Percentiles rank a stretch among this genome's conserved stretches.
phyloP scores from a whole-genome alignment of 2,888 invertebrate species.

The Erebia aethiops region DNA sequence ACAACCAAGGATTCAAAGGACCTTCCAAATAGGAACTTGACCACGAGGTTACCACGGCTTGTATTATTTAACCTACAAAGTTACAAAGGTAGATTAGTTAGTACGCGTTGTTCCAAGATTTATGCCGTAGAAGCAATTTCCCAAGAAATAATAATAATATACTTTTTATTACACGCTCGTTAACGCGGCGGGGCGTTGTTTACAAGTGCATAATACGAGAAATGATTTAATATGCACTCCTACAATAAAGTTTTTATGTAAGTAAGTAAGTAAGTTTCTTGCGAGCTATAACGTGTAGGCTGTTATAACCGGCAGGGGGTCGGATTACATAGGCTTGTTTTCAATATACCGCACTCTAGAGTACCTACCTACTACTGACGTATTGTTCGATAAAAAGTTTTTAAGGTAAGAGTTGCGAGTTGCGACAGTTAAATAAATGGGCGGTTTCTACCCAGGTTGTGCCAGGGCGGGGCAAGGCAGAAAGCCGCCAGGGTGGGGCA shows the following conservation, averaged over 20 bases:
- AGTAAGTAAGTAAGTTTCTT: constrained; percentile 32
- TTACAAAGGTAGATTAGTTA: background rate
- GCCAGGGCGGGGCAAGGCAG: background rate
- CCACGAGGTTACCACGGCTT: no score
- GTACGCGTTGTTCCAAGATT: background rate
- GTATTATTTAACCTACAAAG: background rate
- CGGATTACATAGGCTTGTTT: constrained; percentile 12
- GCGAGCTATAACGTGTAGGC: constrained; percentile 11
- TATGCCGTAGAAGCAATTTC: constrained; percentile 35
- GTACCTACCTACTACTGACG: background rate
- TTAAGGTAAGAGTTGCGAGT: background rate
- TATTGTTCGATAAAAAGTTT: background rate
- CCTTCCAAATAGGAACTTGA: no score
- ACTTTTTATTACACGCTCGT: constrained; percentile 43
- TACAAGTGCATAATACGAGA: constrained; percentile 44
- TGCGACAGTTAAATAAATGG: background rate
- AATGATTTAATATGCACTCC: constrained; percentile 41
- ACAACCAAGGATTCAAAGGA: no score
- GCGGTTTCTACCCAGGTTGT: background rate
- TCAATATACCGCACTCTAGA: background rate
- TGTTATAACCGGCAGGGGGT: constrained; percentile 22
- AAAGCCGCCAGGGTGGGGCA: no score
- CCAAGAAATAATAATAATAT: constrained; percentile 35
- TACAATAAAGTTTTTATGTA: constrained; percentile 33
- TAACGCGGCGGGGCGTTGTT: constrained; percentile 42